These are phyloP conservation scores for Spheniscus mendiculus DNA, from an alignment of 2,113 vertebrate species.

Conservation along the genomic window DNA sequence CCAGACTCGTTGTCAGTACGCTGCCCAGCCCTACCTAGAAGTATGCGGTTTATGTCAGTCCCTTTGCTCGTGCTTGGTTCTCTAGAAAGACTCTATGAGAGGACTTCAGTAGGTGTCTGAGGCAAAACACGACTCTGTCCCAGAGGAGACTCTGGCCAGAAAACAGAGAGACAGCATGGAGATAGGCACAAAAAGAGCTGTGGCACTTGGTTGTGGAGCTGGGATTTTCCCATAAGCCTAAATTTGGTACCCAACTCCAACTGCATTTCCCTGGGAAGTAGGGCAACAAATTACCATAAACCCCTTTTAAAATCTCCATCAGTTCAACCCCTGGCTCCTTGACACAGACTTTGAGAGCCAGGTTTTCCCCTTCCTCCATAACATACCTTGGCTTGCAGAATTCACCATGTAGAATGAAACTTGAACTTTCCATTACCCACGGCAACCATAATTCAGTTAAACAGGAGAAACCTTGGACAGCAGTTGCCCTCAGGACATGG, in stretches of 20 bases:
- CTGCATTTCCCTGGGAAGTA: neutral
- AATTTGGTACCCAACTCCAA: neutral
- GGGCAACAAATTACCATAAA: neutral
- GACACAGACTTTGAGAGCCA: neutral
- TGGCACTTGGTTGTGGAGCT: neutral
- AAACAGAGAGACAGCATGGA: neutral
- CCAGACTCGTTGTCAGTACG: rapidly evolving
- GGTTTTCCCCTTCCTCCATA: neutral
- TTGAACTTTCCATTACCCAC: neutral
- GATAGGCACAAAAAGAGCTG: neutral
- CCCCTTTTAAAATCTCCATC: neutral
- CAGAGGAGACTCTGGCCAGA: neutral
- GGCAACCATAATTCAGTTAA: constrained; percentile 11
- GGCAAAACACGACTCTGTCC: neutral
- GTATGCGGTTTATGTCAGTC: neutral
- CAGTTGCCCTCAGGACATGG: neutral
- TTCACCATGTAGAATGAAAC: neutral
- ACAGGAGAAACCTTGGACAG: neutral
- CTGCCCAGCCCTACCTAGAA: neutral
- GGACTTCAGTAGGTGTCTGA: neutral
- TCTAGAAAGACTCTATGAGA: neutral
- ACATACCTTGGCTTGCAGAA: neutral
- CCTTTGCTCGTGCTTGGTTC: neutral
- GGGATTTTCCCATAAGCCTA: neutral
- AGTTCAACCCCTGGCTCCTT: neutral